Evolutionary conservation across 1,140 invertebrate species (phyloP).

Genomic region (Venustaconcha ellipsiformis): DNA sequence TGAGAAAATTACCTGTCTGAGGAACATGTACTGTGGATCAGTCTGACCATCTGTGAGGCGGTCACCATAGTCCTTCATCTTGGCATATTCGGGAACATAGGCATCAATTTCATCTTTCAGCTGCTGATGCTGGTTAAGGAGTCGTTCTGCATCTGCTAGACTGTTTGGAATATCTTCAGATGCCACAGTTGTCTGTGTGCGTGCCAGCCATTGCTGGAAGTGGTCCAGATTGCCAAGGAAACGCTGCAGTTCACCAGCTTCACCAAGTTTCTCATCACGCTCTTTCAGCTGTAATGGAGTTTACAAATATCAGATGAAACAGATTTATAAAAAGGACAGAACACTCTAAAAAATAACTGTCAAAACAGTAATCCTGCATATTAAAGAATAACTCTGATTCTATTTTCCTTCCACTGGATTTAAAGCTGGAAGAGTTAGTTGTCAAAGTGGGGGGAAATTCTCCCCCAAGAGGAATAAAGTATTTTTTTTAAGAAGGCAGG

Average conservation of each 20-base stretch:
- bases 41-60: conserved; percentile 84
- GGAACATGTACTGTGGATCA: conserved; percentile 99
- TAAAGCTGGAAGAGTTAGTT: too few relatives aligned
- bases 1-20: conserved; percentile 77
- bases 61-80: conserved; percentile 99
- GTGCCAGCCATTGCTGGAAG: conserved; percentile 99
- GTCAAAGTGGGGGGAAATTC: too few relatives aligned
- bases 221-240: conserved; percentile 99
- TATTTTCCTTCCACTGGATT: too few relatives aligned
- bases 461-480: too few relatives aligned
- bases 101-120: conserved; percentile 99
- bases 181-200: conserved; percentile 94
- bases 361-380: too few relatives aligned
- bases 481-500: too few relatives aligned
- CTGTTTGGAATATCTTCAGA: conserved; percentile 98
- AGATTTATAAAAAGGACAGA: too few relatives aligned
- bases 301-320: background rate
- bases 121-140: conserved; percentile 94
- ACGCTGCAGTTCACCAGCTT: conserved; percentile 97
- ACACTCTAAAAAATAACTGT: too few relatives aligned
- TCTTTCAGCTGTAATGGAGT: conserved; percentile 83
- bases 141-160: conserved; percentile 95
- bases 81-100: conserved; percentile 96
- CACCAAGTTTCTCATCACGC: conserved; percentile 97
- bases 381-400: too few relatives aligned